These are phyloP conservation scores for Pipistrellus pygmaeus DNA, from an alignment of 2,797 vertebrate genomes.

Conservation along the genomic window DNA sequence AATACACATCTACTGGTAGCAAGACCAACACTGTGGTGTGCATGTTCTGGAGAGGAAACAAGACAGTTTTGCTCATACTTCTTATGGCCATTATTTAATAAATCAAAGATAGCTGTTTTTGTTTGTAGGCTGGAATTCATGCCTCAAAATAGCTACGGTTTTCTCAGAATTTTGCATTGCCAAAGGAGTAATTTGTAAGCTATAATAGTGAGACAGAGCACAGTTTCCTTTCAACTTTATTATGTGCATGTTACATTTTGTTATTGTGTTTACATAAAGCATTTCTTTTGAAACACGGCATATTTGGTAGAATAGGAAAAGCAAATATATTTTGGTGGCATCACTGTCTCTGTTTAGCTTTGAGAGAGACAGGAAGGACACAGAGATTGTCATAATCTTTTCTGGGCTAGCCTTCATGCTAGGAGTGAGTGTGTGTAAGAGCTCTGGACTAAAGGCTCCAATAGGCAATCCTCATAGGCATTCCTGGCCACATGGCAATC, in stretches of 20 bases:
- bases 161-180: slow-evolving; percentile 68
- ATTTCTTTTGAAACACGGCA: slow-evolving; percentile 60
- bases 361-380: slow-evolving; percentile 4
- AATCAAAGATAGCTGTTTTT: slow-evolving; percentile 58
- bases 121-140: slow-evolving; percentile 40
- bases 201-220: background rate
- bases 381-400: background rate
- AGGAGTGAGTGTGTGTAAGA: background rate
- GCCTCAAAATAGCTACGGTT: slow-evolving; percentile 56
- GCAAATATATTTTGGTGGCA: slow-evolving; percentile 37
- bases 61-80: background rate
- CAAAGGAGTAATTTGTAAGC: slow-evolving; percentile 54
- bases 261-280: slow-evolving; percentile 68
- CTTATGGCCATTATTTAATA: slow-evolving; percentile 41
- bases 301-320: slow-evolving; percentile 64
- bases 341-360: slow-evolving; percentile 58
- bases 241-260: slow-evolving; percentile 54
- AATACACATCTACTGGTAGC: background rate
- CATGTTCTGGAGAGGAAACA: fast-evolving
- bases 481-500: background rate
- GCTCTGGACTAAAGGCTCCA: background rate
- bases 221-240: slow-evolving; percentile 55
- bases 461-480: background rate
- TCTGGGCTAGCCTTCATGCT: background rate
- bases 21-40: background rate